Conservation (phyloP, 2,113 vertebrate species). For the Ascaphus truei region DNA sequence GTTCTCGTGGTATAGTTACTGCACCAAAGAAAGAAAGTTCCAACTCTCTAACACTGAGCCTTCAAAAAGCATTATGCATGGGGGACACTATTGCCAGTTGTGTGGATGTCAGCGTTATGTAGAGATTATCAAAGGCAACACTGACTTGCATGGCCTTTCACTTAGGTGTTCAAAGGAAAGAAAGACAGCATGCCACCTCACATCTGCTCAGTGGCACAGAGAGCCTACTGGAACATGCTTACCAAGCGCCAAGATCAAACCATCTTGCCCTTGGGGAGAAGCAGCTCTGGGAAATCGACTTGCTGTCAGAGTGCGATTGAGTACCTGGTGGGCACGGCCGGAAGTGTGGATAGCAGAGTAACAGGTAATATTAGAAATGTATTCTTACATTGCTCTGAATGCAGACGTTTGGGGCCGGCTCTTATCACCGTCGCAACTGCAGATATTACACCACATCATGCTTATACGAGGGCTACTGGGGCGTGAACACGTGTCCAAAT, state of each 20-base stretch:
- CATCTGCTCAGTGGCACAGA: slow-evolving; percentile 67
- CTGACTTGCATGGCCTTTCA: neutral
- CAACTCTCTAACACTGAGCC: neutral
- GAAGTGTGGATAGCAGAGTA: slow-evolving; percentile 62
- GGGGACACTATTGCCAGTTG: neutral
- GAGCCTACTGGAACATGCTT: slow-evolving; percentile 76
- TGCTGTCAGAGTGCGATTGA: slow-evolving; percentile 70
- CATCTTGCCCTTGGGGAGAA: slow-evolving; percentile 78
- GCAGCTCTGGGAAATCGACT: slow-evolving; percentile 75
- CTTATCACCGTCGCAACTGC: no score
- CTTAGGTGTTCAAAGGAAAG: slow-evolving; percentile 42
- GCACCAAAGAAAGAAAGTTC: neutral
- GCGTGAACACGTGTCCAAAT: no score
- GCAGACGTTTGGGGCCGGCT: no score
- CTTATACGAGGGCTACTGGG: no score
- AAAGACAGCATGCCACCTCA: slow-evolving; percentile 56
- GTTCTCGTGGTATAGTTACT: no score
- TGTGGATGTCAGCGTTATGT: neutral
- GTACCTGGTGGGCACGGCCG: slow-evolving; percentile 70
- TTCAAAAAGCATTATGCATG: neutral
- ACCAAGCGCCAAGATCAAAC: slow-evolving; percentile 75
- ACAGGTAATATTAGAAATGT: slow-evolving; percentile 54
- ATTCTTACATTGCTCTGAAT: no score
- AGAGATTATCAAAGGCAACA: neutral
- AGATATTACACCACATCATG: no score